Base-by-base conservation (phyloP, 2,888 invertebrate species). In the Eremobia ochroleuca region DNA sequence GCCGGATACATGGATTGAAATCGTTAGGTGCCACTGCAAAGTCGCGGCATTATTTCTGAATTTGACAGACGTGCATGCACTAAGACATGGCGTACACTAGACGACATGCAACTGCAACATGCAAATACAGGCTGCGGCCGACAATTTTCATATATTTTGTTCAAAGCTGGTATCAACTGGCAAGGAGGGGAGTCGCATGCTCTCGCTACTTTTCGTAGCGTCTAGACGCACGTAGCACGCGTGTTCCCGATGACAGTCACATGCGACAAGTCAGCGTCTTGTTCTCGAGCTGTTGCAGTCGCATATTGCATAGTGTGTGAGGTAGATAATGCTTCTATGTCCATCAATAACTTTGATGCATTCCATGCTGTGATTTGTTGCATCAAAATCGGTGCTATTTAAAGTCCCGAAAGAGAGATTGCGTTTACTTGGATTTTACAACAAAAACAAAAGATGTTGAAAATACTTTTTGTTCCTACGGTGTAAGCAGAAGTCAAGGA, bases 401-500 rank as follows among this genome's bases (percentile, higher is more conserved):
- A 28, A 15, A 70, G 8, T 5, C 11, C 5, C n/a, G 1, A 15
- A 21, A 46, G 21, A 40, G 31, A 15, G 37, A 61, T 37, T 28
- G 3, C 21, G 4, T 55, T 34, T 55, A 68, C 71, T 34, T 55
- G 46, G 65, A 77, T 40, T 61, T 46, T 15, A 77, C 43, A 11
- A 52, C 11, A 43, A 64, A 55, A 62, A 21, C 31, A 18, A 43
- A 18, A 43, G 9, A 40, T 49, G 28, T 31, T 43, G 13, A 52
- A 34, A 64, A 28, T 34, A n/a, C 21, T 34, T 61, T 31, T 75
- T 21, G 69, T 62, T 76, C 4, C 34, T 59, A 11, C 5, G 9
- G 21, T 69, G 49, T 68, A 62, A 69, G 25, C n/a, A 52, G 61
- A 77, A 52, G 43, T 43, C n/a, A 15, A 37, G 28, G 65, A 37